Percentiles rank a stretch among this genome's conserved stretches.
Evolutionary conservation across 1,140 invertebrate genomes (phyloP).

Genomic region (Ericerus pela): DNA sequence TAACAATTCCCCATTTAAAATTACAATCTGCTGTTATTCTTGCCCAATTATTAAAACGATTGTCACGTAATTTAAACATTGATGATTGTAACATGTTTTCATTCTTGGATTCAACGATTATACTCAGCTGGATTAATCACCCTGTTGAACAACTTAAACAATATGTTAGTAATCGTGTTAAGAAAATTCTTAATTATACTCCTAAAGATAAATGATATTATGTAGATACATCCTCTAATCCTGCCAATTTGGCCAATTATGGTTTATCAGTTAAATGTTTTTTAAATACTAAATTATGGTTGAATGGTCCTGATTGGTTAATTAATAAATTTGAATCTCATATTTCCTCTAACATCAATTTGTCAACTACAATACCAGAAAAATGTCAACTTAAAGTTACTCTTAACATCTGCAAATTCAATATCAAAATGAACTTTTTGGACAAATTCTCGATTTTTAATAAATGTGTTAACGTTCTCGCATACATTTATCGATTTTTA

Average conservation of each 20-base stretch:
- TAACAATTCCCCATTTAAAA: constrained; percentile 26
- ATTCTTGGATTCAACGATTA: constrained; percentile 27
- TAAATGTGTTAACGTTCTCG: too few species aligned
- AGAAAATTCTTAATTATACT: constrained; percentile 21
- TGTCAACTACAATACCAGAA: neutral
- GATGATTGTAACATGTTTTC: constrained; percentile 21
- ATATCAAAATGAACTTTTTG: neutral
- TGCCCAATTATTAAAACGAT: constrained; percentile 20
- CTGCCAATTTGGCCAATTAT: constrained; percentile 14
- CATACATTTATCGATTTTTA: too few species aligned
- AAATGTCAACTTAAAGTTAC: neutral
- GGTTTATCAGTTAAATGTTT: constrained; percentile 12
- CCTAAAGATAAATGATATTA: constrained; percentile 11
- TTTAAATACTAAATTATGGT: constrained; percentile 16
- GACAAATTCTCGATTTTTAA: neutral
- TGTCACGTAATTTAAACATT: constrained; percentile 10
- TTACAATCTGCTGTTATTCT: constrained; percentile 25
- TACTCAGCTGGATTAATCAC: constrained; percentile 23
- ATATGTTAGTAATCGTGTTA: constrained; percentile 28
- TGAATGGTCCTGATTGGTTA: constrained; percentile 19
- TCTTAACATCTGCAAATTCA: too few species aligned
- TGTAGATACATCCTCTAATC: constrained; percentile 14
- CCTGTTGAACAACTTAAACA: constrained; percentile 22
- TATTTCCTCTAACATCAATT: neutral
- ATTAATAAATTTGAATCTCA: neutral